Base-by-base conservation (phyloP, 1,140 invertebrate genomes). In the Tribolium castaneum region DNA sequence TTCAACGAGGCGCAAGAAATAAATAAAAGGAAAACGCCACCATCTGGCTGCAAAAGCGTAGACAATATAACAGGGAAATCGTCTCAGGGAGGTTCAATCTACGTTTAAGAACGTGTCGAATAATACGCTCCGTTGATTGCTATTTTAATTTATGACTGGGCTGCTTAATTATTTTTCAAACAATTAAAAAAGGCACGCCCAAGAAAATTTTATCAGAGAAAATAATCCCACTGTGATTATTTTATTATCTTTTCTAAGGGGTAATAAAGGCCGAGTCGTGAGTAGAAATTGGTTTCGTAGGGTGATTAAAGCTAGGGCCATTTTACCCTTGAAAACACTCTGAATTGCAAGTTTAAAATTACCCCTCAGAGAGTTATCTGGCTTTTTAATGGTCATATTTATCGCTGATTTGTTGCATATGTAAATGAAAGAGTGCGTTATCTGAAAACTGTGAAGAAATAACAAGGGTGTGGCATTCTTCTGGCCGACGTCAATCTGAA, bases 361-460 rank as follows among this genome's bases (percentile, higher is more conserved):
- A 19, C 16, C 16, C 25, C 25, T 30, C 25, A 30, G 6, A 30
- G 25, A 30, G 25, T 30, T 30, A 30, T 30, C 25, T 30, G 25
- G 6, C 25, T 30, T 30, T 30, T 30, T 66, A 66, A 66, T 66
- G 59, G 59, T 30, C 59, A 66, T 66, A 66, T 66, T 62, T 62
- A 62, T 62, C 56, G 56, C 56, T 62, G 56, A 62, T 62, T 62
- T 62, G 56, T 62, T 62, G 56, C 56, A 62, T 62, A 62, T 62
- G 56, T 30, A 62, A 66, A 66, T 35, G 22, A 34, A 62, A 62
- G 19, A 25, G 30, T 35, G 59, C 30, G 59, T 66, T 66, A 66
- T 66, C 59, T 66, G 25, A 13, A 35, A 66, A 12, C 30, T 12
- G 30, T 0, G 2, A 66, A 35, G 59, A n/a, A n/a, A n/a, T 30